Base-by-base conservation (phyloP, 1,140 invertebrate genomes). In the Cydia amplana region DNA sequence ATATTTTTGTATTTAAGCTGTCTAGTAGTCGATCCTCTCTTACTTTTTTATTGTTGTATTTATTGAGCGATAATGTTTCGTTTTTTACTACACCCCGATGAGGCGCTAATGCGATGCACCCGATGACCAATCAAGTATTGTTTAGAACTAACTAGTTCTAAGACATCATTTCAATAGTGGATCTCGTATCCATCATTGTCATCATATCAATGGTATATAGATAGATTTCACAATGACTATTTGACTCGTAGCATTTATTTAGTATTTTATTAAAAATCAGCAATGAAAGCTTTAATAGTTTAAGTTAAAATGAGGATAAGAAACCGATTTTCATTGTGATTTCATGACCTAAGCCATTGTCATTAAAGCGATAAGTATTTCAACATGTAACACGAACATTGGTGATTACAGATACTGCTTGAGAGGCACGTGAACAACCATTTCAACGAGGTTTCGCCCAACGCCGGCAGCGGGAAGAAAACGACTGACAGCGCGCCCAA, bases 401-500 rank as follows among this genome's bases (percentile, higher is more conserved):
- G 75, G 78, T 67, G 32, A 82, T 94, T 94, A 5, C 93, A 98
- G 97, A 94, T 95, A 79, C 95, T 97, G 65, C 93, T 99, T 74
- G 97, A 98, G 87, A 95, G 97, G 81, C 98, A 99, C 85, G 98
- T 99, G 12, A 99, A 99, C 92, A 95, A 96, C 83, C 98, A 99
- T 88, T 99, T 99, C 91, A 94, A 94, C 67, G 95, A 95, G 82
- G 94, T 93, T 74, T 93, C 94, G 74, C 90, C 93, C 16, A 93
- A 88, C 81, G 82, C 87, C 64, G 94, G 89, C 75, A 94, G 85
- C 63, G 87, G 93, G 1, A 96, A 95, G 87, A 95, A 96, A 83
- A 95, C 95, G 60, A 84, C 93, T 0, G 94, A 95, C 76, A 93
- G 93, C 40, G 94, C 95, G 65, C 94, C 95, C 12, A 98, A 98